Conservation (phyloP, 2,113 vertebrate genomes). For the Ictidomys tridecemlineatus region DNA sequence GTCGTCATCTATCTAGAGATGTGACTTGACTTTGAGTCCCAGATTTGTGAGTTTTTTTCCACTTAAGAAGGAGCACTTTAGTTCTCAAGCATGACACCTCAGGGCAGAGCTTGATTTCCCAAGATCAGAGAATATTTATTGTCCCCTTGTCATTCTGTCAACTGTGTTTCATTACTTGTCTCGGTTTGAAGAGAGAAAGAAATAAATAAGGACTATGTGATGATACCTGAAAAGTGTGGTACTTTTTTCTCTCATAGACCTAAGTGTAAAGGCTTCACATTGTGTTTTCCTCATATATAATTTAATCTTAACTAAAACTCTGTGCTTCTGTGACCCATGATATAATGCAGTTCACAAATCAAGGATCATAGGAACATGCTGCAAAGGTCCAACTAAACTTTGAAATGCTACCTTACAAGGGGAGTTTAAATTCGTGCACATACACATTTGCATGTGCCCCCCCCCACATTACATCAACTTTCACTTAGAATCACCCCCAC, state of each 20-base stretch:
- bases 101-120: slow-evolving; percentile 59
- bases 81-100: slow-evolving; percentile 11
- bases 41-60: slow-evolving; percentile 39
- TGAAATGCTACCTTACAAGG: background rate
- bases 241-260: background rate
- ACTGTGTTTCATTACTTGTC: slow-evolving; percentile 15
- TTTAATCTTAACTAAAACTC: background rate
- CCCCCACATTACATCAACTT: background rate
- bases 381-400: background rate
- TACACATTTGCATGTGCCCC: background rate
- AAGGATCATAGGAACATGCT: background rate
- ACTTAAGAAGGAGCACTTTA: slow-evolving; percentile 16
- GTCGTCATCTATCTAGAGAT: slow-evolving; percentile 60
- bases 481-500: background rate
- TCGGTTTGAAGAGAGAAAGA: slow-evolving; percentile 10
- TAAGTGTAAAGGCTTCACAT: background rate
- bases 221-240: background rate
- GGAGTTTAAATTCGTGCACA: background rate
- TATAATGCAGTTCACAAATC: background rate
- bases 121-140: slow-evolving; percentile 67
- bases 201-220: background rate
- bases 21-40: slow-evolving; percentile 71
- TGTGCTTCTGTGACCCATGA: background rate
- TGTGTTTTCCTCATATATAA: background rate
- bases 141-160: slow-evolving; percentile 64